Evolutionary conservation across 2,888 invertebrate genomes (phyloP), one percentile per base, ranked within the genome.

Genomic region (Cybosia mesomella): DNA sequence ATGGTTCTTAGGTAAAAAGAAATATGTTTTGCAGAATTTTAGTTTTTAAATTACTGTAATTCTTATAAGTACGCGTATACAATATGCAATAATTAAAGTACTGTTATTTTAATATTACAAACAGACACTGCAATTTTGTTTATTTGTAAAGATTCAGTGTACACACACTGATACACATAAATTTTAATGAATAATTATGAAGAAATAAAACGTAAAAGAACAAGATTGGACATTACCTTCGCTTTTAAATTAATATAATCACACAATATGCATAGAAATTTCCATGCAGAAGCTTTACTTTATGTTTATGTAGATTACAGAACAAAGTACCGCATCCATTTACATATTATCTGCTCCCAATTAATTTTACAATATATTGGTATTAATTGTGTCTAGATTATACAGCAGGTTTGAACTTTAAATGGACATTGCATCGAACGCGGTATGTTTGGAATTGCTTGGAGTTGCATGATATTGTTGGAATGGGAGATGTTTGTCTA

Each of bases 281-380:
- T 63, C 39, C 68, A 73, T 55, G 68, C 69, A 60, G 62, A 59
- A 67, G 57, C 67, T 58, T 57, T 66, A 39, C 58, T 60, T 67
- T 64, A 68, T 82, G 74, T 80, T 79, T 76, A 82, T 80, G 80
- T 64, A 74, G 72, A 74, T 75, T 67, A 71, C 32, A 71, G 71
- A 71, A 85, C 84, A 86, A 87, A 88, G 86, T 85, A 82, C 73
- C 84, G 84, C 84, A 75, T 54, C 67, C 54, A 92, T 92, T 92
- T 85, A 83, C 91, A 93, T 92, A 87, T 89, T 91, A 92, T 91
- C 91, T 85, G 71, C 66, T 66, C 72, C 89, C 90, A 92, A 92
- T 92, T 92, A 92, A 89, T 91, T 88, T 89, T 84, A 91, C 89
- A 90, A 87, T 85, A 87, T 89, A 89, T 88, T 81, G 88, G 84